Percentiles rank a stretch among this genome's conserved stretches.
Evolutionary conservation across 35 echinoderm and acorn worm genomes (phyloP).

Genomic region (Lytechinus pictus): DNA sequence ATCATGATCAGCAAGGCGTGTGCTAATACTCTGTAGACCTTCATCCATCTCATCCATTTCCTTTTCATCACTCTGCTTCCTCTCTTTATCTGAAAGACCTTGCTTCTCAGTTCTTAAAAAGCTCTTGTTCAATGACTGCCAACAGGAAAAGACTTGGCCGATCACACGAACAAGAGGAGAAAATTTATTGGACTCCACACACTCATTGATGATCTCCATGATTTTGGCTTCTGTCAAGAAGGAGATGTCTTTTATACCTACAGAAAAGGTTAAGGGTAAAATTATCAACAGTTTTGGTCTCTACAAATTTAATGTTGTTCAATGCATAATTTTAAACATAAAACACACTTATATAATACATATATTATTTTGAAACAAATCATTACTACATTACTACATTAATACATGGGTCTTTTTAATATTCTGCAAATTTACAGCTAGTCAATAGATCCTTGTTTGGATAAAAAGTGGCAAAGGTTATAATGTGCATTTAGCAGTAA

Average conservation of each 20-base stretch:
- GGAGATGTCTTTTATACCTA: slow-evolving; percentile 68
- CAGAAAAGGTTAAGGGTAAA: not conserved
- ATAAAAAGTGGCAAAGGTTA: too few relatives aligned
- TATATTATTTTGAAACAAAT: too few relatives aligned
- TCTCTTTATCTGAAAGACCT: slow-evolving; percentile 69
- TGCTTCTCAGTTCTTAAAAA: slow-evolving; percentile 67
- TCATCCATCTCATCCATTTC: slow-evolving; percentile 59
- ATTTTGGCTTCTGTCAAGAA: slow-evolving; percentile 82
- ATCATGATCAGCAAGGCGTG: slow-evolving; percentile 7
- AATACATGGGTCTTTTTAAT: too few relatives aligned
- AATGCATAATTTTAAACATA: too few relatives aligned
- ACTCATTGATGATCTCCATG: slow-evolving; percentile 68
- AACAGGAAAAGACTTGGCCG: slow-evolving; percentile 86
- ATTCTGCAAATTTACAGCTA: too few relatives aligned
- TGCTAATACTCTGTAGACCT: slow-evolving; percentile 23
- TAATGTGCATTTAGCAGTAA: too few relatives aligned
- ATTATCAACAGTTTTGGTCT: too few relatives aligned
- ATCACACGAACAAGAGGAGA: slow-evolving; percentile 87
- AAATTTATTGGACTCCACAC: slow-evolving; percentile 69
- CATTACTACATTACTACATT: too few relatives aligned
- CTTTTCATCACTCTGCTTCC: slow-evolving; percentile 57
- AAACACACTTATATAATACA: too few relatives aligned
- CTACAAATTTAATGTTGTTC: too few relatives aligned
- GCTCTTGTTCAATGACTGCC: slow-evolving; percentile 86
- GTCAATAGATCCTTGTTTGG: too few relatives aligned